Evolutionary conservation across 2,113 vertebrate genomes (phyloP), one percentile per base, ranked within the genome.

Genomic region (Atlantisia rogersi): DNA sequence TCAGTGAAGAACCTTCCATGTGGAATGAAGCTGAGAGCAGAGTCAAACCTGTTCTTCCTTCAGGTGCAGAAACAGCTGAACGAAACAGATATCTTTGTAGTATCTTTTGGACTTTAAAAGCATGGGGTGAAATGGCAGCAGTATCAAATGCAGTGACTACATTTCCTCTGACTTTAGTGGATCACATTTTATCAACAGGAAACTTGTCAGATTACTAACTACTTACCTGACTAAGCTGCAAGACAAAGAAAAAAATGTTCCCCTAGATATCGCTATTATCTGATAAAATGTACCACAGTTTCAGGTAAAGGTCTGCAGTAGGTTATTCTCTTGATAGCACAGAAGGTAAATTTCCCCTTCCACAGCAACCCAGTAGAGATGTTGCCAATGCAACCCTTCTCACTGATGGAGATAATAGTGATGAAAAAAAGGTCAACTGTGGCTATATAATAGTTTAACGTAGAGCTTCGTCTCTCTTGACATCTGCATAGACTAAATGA

Each of bases 401-500:
- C 95, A 21, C 35, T 86, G 68, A 52, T 35, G 67, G n/a, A 94
- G 88, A 88, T 92, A 88, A 88, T 26, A 96, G 48, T 59, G 95
- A 82, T 40, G 82, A 91, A 94, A 86, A 46, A 87, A 92, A 95
- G 64, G 74, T 83, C 75, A 76, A 25, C 56, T 86, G n/a, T 48
- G 37, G 73, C 88, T 85, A 24, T 94, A 71, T 58, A 77, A 50
- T 59, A 69, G 24, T 84, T 96, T 93, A 86, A 94, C 92, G 94
- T 90, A 87, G 53, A 89, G 35, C 40, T 95, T 94, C 15, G 48
- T 71, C 62, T 96, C 71, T 97, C 86, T 70, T 97, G 91, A 97
- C 80, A 97, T 96, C 94, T 96, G 70, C 81, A 75, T 89, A 82
- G 84, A 84, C 90, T 94, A 92, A 97, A 97, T 81, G 63, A 97